These are phyloP conservation scores for Baryphthengus martii DNA, from an alignment of 2,113 vertebrate species.

Conservation along the genomic window DNA sequence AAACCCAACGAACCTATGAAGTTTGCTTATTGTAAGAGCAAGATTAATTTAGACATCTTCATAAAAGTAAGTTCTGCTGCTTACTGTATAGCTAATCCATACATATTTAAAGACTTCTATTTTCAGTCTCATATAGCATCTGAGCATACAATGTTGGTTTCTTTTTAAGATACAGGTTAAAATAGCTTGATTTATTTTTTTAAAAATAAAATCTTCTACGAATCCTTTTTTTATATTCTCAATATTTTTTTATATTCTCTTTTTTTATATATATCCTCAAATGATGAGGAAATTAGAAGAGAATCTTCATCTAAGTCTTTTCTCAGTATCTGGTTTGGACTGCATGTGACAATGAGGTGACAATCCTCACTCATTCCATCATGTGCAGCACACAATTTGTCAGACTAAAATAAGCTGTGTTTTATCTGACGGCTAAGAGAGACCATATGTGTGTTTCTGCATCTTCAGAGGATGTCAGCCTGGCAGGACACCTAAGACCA, in stretches of 20 bases:
- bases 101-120: conserved; percentile 15
- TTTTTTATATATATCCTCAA: no score
- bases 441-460: background rate
- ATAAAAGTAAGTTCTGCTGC: background rate
- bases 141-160: background rate
- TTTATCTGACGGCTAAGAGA: background rate
- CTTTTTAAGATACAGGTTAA: background rate
- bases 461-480: background rate
- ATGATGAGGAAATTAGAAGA: background rate
- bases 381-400: background rate
- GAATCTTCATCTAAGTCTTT: background rate
- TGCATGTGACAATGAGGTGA: background rate
- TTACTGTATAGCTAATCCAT: conserved; percentile 22
- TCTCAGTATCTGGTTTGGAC: background rate
- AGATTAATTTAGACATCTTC: conserved; percentile 24
- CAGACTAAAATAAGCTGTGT: background rate
- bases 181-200: background rate
- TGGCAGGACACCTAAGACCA: background rate
- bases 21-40: background rate
- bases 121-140: background rate
- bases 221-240: no score
- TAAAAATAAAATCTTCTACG: no score
- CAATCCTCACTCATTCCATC: background rate
- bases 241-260: no score
- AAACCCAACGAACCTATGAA: background rate